Conservation (phyloP, 2,113 vertebrate species). For the Ictidomys tridecemlineatus region DNA sequence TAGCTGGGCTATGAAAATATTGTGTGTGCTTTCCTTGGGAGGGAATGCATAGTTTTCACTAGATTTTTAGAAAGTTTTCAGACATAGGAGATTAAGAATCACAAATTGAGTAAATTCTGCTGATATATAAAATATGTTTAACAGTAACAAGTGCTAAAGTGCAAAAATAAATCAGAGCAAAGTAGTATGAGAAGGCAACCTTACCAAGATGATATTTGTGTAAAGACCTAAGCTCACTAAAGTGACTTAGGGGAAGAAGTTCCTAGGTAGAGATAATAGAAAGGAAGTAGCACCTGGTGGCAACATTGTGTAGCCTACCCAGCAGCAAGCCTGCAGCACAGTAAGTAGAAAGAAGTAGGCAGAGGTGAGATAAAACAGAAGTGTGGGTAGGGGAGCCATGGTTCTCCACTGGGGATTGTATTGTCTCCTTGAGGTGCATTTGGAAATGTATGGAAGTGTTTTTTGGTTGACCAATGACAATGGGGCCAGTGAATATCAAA, state of each 20-base stretch:
- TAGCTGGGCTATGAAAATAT: neutral
- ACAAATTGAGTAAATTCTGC: constrained; percentile 23
- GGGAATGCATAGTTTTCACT: neutral
- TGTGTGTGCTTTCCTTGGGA: neutral
- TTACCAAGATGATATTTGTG: neutral
- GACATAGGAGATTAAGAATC: constrained; percentile 23
- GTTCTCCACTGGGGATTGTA: neutral
- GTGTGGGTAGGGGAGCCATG: neutral
- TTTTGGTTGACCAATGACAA: neutral
- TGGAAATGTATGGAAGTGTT: neutral
- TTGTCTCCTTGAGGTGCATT: neutral
- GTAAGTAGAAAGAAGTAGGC: neutral
- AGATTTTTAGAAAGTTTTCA: neutral
- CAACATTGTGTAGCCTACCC: neutral
- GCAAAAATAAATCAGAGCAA: neutral
- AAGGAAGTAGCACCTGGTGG: neutral
- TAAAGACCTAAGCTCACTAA: neutral
- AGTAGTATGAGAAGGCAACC: neutral
- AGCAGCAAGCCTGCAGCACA: neutral
- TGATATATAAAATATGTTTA: neutral
- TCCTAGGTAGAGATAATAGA: no score
- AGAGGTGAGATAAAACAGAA: neutral
- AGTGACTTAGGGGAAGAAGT: neutral
- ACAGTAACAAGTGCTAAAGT: neutral
- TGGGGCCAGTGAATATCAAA: neutral